Evolutionary conservation across 2,113 vertebrate species (phyloP), one percentile per base, ranked within the genome.

Genomic region (Suricata suricatta): DNA sequence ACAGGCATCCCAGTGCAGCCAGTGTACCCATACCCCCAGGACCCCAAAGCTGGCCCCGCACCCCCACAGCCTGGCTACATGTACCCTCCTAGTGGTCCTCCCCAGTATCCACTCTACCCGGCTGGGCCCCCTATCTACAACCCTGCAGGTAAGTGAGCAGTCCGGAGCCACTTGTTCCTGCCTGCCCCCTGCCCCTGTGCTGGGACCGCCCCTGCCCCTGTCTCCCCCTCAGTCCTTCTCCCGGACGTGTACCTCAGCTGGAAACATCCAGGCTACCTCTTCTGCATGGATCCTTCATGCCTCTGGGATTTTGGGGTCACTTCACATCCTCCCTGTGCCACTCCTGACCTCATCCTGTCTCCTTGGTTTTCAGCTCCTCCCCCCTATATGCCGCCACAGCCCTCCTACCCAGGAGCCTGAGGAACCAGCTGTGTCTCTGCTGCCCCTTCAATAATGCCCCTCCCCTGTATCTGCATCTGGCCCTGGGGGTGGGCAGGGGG

Each of bases 1-100:
- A 98, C 99, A 91, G 99, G 98, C 97, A 99, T 99, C 93, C 99
- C 99, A 8, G 97, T 99, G 54, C 99, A 99, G 98, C 99, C 99
- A 7, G 97, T 99, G 96, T 99, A 99, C 52, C 99, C 97, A 0
- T 98, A 98, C 68, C 80, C 96, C n/a, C 68, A 95, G 69, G 98
- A 98, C 88, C 98, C 98, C 31, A 98, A 98, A 97, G 98, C 98
- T 91, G 98, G 97, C 57, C 96, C 98, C 47, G 93, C 92, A 60
- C 82, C 97, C 33, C 96, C 97, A 1, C 98, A 98, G 21, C 98
- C 97, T 93, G 97, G 98, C 96, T 98, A 97, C 95, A 84, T 96
- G 90, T 98, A 98, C 74, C 97, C 98, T 4, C 93, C 97, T 69
- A 97, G 94, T 68, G 98, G 90, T 52, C 98, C 98, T 38, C 93